Conservation (phyloP, 2,797 vertebrate genomes). For the Setipinna tenuifilis region DNA sequence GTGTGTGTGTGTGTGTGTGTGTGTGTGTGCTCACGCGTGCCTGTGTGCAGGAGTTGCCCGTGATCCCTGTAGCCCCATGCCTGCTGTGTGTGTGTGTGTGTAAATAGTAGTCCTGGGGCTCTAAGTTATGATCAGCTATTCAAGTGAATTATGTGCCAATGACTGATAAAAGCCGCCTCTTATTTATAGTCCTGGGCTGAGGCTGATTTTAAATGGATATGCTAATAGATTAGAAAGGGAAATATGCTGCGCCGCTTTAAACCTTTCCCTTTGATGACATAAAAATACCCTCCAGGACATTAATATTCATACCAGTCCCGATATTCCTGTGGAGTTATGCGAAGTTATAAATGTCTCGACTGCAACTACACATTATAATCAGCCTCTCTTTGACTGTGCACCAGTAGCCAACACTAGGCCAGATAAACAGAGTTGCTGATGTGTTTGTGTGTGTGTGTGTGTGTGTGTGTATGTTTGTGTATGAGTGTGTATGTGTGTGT, state of each 20-base stretch:
- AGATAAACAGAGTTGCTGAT: slow-evolving; percentile 3
- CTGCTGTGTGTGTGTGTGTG: not conserved
- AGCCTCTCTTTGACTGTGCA: slow-evolving; percentile 26
- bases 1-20: not conserved
- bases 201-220: slow-evolving; percentile 50
- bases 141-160: slow-evolving; percentile 46
- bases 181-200: slow-evolving; percentile 47
- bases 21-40: not conserved
- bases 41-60: not conserved
- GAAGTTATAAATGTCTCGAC: slow-evolving; percentile 35
- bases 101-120: not conserved
- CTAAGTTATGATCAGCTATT: slow-evolving; percentile 9
- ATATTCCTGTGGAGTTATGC: slow-evolving; percentile 48
- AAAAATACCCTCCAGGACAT: slow-evolving; percentile 52
- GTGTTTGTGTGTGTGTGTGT: not conserved
- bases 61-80: not conserved
- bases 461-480: not conserved
- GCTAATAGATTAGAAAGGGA: slow-evolving; percentile 56
- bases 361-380: slow-evolving; percentile 35
- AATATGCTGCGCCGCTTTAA: slow-evolving; percentile 50
- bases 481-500: not conserved
- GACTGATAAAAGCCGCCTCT: slow-evolving; percentile 44
- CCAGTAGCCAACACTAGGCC: slow-evolving; percentile 21
- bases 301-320: slow-evolving; percentile 49
- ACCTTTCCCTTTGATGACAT: slow-evolving; percentile 56